Conservation (phyloP, 2,888 invertebrate genomes). For the Dynastes tityus region DNA sequence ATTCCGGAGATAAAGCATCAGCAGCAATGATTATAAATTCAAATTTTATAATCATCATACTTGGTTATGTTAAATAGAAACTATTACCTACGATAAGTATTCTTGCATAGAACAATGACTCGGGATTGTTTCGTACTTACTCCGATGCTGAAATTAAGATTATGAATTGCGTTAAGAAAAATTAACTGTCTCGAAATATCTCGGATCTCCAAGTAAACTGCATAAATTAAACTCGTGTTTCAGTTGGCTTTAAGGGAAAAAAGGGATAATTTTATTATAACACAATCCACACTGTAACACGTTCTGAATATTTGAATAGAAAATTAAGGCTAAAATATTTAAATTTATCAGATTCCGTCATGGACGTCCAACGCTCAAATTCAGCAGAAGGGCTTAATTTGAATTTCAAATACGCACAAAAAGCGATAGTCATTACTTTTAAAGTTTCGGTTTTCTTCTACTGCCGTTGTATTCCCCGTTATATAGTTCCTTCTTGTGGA, state of each 20-base stretch:
- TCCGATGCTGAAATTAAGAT: conserved; percentile 16
- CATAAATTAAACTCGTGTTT: conserved; percentile 42
- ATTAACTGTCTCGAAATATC: conserved; percentile 12
- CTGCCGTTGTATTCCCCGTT: not conserved
- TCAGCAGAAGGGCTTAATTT: conserved; percentile 45
- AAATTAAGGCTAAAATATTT: conserved; percentile 47
- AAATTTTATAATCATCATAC: no score
- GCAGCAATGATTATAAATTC: no score
- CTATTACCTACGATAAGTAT: no score
- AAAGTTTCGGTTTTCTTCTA: conserved; percentile 20
- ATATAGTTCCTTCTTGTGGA: not conserved
- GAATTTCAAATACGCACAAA: conserved; percentile 46
- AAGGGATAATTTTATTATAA: conserved; percentile 47
- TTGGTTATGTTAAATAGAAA: no score
- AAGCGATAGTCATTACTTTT: conserved; percentile 43
- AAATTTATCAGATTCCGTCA: conserved; percentile 45
- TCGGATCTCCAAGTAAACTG: conserved; percentile 25
- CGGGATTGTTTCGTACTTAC: conserved; percentile 13
- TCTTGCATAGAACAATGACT: not conserved
- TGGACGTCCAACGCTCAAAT: conserved; percentile 45
- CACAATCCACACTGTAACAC: conserved; percentile 46
- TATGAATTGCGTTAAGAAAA: conserved; percentile 26
- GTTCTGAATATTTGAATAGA: conserved; percentile 47
- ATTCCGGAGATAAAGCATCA: no score
- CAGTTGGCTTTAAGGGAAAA: conserved; percentile 26